A percentile compares a stretch with the other conserved stretches of the same genome.
Conservation (phyloP, 1,140 invertebrate species). For the Pomacea maculata region DNA sequence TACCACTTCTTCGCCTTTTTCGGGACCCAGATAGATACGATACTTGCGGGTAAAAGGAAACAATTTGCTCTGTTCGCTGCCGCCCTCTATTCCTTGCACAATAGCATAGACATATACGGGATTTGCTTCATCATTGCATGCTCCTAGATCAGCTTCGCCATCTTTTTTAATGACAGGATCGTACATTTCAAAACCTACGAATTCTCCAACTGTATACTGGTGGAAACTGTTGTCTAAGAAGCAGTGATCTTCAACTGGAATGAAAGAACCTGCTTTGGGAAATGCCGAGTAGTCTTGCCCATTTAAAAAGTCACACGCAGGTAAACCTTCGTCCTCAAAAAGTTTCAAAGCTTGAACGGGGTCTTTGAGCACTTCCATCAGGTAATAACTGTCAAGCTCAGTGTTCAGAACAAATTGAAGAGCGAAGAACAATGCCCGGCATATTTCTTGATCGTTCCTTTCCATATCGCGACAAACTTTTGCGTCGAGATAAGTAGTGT, state of each 20-base stretch:
- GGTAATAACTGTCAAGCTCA: not conserved
- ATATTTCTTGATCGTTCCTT: not conserved
- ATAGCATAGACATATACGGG: slow-evolving; percentile 39
- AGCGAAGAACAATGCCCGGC: not conserved
- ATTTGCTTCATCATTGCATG: slow-evolving; percentile 7
- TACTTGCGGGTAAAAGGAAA: slow-evolving; percentile 32
- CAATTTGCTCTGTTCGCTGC: not conserved
- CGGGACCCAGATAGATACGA: slow-evolving; percentile 39
- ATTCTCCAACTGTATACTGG: slow-evolving; percentile 35
- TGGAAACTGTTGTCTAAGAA: slow-evolving; percentile 38
- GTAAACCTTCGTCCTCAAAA: not conserved
- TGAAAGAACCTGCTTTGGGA: slow-evolving; percentile 34
- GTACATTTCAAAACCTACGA: slow-evolving; percentile 44
- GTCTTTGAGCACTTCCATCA: not conserved
- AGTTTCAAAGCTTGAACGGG: not conserved
- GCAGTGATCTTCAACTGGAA: slow-evolving; percentile 38
- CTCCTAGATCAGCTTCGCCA: not conserved
- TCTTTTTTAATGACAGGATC: slow-evolving; percentile 32
- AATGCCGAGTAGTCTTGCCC: slow-evolving; percentile 1
- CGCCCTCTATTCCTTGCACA: slow-evolving; percentile 25
- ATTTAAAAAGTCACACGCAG: not conserved
- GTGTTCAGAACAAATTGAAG: not conserved
- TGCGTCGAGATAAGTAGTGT: too few species aligned
- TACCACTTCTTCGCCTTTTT: slow-evolving; percentile 18
- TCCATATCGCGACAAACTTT: not conserved